Base-by-base conservation (phyloP, 2,888 invertebrate species). In the Stratiomys singularior region DNA sequence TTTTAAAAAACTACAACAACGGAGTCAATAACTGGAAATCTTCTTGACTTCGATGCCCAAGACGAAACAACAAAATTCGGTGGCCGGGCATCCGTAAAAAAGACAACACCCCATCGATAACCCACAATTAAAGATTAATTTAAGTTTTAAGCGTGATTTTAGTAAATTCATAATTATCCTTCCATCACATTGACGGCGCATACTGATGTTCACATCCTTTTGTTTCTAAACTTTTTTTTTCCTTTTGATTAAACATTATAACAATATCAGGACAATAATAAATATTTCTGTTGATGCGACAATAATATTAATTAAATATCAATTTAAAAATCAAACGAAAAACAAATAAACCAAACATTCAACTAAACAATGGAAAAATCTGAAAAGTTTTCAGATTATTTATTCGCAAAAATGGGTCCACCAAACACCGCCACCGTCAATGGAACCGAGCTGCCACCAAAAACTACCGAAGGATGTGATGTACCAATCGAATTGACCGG, bases 351-450 rank as follows among this genome's bases (percentile, higher is more conserved):
- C 9, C 37, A 37, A 18, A 56, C 58, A 64, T 60, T 71, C 79
- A 81, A 81, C 81, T 27, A 83, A 82, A 84, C 83, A 84, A 90
- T 90, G 90, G 91, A 91, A 89, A 90, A 89, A 87, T 87, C 90
- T 88, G 90, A 89, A 87, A 90, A 90, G 84, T 92, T 93, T 91
- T 92, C 92, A 92, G 93, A 93, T 88, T 93, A 93, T 88, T 89
- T 93, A 88, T 93, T 93, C 87, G 92, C 92, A 87, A 93, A 93
- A 90, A 93, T 93, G 93, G 92, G 92, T 85, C 90, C 91, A 82
- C 90, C 90, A 81, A 89, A 89, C 82, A 87, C 89, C 82, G 89
- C 84, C 79, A 85, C 86, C 79, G 83, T 84, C 79, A 85, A 86
- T 80, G 86, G 87, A 80, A 85, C 85, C 81, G 84, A 90, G 84